These are phyloP conservation scores for Manacus vitellinus DNA, from an alignment of 2,113 vertebrate species.

Conservation along the genomic window DNA sequence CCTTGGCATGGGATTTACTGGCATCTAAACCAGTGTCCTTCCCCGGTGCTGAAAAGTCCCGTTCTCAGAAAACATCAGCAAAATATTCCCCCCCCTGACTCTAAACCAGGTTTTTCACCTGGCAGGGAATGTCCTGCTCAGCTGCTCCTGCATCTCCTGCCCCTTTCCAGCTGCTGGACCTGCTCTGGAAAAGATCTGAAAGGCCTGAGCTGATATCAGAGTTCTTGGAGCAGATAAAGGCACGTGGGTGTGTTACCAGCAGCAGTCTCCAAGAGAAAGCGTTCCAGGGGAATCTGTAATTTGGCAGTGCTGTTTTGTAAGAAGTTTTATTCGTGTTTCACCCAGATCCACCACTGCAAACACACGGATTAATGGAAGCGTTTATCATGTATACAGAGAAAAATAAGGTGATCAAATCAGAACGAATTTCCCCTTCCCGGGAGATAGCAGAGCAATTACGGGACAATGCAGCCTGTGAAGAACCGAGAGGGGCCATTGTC, in stretches of 20 bases:
- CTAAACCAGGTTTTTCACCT: background rate
- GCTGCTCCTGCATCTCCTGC: background rate
- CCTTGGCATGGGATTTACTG: background rate
- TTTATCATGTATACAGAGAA: background rate
- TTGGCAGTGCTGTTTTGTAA: background rate
- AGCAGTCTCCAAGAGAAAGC: background rate
- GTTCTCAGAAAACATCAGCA: background rate
- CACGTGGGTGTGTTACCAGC: background rate
- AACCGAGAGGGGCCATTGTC: background rate
- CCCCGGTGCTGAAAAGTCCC: background rate
- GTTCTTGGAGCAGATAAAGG: background rate
- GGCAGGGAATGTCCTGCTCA: background rate
- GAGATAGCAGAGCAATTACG: background rate
- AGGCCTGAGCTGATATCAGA: background rate
- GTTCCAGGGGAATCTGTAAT: background rate
- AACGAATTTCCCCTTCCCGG: background rate
- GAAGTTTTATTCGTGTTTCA: background rate
- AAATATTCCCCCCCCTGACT: background rate
- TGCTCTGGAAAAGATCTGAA: background rate
- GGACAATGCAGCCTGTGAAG: background rate
- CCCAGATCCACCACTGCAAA: background rate
- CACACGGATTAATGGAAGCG: background rate
- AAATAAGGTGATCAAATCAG: background rate
- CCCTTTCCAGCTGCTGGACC: background rate
- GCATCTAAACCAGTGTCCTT: background rate